Conservation (phyloP, 2,113 vertebrate genomes). For the Perognathus longimembris region DNA sequence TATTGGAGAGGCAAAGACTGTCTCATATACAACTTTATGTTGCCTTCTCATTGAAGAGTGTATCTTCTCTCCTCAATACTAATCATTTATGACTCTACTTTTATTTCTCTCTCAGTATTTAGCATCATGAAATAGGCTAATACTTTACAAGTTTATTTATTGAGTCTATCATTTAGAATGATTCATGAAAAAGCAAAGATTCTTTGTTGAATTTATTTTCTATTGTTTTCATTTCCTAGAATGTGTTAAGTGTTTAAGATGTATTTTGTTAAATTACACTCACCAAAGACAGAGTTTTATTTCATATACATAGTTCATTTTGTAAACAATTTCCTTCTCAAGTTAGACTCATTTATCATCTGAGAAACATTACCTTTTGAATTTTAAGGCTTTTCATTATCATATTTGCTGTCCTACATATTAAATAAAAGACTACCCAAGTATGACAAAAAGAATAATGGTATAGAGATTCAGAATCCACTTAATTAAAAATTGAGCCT, state of each 20-base stretch:
- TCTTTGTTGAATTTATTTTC: not conserved
- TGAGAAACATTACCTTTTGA: slow-evolving; percentile 21
- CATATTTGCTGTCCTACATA: not conserved
- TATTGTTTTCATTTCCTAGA: not conserved
- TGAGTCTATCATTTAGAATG: not conserved
- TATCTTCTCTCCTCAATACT: not conserved
- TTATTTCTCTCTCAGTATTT: not conserved
- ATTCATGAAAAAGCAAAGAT: not conserved
- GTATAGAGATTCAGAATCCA: slow-evolving; percentile 52
- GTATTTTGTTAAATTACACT: not conserved
- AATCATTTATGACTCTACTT: not conserved
- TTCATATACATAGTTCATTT: not conserved
- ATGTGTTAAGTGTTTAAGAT: not conserved
- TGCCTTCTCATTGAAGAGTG: not conserved
- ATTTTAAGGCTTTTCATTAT: not conserved
- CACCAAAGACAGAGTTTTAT: not conserved
- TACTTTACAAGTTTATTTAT: not conserved
- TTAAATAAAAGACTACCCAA: slow-evolving; percentile 41
- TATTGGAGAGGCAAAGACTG: not conserved
- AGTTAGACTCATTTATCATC: slow-evolving; percentile 9
- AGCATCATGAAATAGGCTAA: not conserved
- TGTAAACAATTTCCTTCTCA: slow-evolving; percentile 13
- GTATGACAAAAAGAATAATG: slow-evolving; percentile 40
- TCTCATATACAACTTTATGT: too few relatives aligned
- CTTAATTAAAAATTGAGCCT: slow-evolving; percentile 75